Conservation (phyloP, 2,113 vertebrate species). For the Formicarius rufipectus region DNA sequence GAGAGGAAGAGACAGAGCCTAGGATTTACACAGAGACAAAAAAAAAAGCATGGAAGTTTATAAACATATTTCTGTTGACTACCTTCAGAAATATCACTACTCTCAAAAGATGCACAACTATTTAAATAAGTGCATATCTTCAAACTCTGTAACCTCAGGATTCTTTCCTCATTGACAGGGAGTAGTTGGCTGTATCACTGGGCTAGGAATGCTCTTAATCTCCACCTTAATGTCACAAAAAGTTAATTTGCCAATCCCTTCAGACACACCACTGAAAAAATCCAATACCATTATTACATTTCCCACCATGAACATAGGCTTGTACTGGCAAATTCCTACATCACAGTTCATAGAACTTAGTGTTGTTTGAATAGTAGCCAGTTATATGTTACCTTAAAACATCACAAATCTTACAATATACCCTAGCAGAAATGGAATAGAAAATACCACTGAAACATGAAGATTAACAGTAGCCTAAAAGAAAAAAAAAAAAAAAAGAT, state of each 20-base stretch:
- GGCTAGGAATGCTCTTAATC: neutral
- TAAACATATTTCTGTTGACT: neutral
- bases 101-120: neutral
- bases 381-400: neutral
- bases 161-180: neutral
- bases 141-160: neutral
- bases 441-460: neutral
- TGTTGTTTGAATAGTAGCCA: neutral
- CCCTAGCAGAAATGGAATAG: neutral
- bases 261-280: neutral
- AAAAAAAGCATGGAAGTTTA: neutral
- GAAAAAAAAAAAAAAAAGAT: neutral
- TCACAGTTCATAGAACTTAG: neutral
- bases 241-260: neutral
- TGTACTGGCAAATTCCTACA: neutral
- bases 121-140: neutral
- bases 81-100: neutral
- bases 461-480: neutral
- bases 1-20: neutral
- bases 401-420: neutral
- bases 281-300: neutral
- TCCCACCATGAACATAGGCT: neutral
- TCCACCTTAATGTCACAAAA: neutral
- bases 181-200: neutral
- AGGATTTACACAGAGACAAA: neutral